Evolutionary conservation across 2,113 vertebrate species (phyloP).

Genomic region (Kryptolebias marmoratus): DNA sequence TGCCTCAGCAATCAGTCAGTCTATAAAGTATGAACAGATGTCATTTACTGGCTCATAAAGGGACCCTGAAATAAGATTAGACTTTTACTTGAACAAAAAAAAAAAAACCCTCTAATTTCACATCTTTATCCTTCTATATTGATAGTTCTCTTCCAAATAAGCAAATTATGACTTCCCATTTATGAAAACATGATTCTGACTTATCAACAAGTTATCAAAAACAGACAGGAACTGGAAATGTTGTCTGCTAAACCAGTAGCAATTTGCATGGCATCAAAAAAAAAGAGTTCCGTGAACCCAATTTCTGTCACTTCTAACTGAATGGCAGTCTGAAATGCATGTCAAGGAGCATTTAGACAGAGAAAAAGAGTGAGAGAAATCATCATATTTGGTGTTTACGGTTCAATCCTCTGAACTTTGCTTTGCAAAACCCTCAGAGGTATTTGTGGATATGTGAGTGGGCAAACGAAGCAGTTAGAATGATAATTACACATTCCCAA

Average conservation of each 20-base stretch:
- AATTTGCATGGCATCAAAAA: neutral
- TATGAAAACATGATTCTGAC: too few relatives aligned
- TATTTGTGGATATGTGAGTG: slow-evolving; percentile 39
- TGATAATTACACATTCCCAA: slow-evolving; percentile 57
- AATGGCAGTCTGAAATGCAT: slow-evolving; percentile 13
- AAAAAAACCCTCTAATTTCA: neutral
- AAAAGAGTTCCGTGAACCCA: neutral
- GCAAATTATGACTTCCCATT: too few relatives aligned
- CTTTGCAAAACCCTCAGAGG: slow-evolving; percentile 37
- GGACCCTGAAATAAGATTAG: slow-evolving; percentile 19
- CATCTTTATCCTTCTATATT: neutral
- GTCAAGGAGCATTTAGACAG: neutral
- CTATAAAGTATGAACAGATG: slow-evolving; percentile 59
- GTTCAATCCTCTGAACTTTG: slow-evolving; percentile 57
- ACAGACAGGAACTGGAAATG: neutral
- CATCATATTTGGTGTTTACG: slow-evolving; percentile 25
- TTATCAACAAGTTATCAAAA: neutral
- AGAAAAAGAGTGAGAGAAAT: neutral
- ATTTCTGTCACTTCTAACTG: neutral
- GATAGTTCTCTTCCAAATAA: too few relatives aligned
- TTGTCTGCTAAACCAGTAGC: neutral
- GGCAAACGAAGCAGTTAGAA: slow-evolving; percentile 54
- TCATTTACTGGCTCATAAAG: slow-evolving; percentile 52
- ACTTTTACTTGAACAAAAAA: neutral
- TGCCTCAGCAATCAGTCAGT: slow-evolving; percentile 45